These are phyloP conservation scores for Copsychus sechellarum DNA, from an alignment of 2,113 vertebrate species.

Conservation along the genomic window DNA sequence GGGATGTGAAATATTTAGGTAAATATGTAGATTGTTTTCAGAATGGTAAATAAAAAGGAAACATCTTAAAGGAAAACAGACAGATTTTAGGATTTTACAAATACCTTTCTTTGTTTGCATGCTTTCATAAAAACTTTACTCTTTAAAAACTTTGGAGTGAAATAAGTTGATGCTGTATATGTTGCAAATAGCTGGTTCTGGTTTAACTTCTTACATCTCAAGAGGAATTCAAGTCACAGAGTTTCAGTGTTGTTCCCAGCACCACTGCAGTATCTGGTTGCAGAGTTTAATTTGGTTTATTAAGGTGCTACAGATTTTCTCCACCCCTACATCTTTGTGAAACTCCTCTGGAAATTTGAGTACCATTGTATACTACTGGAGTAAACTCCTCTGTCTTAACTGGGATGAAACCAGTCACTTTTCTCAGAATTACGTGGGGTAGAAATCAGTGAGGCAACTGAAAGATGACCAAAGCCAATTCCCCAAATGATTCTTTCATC, in stretches of 20 bases:
- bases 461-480: not conserved
- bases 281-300: not conserved
- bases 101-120: not conserved
- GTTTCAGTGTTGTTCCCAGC: not conserved
- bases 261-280: not conserved
- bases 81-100: not conserved
- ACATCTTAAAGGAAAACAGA: not conserved
- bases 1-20: not conserved
- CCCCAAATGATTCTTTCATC: slow-evolving; percentile 8
- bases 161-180: not conserved
- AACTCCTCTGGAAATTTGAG: not conserved
- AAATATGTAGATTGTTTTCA: not conserved
- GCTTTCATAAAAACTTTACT: not conserved
- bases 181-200: not conserved
- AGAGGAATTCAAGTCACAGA: not conserved
- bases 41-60: not conserved
- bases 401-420: not conserved
- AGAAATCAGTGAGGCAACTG: not conserved
- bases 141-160: not conserved
- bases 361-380: not conserved
- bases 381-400: not conserved
- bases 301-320: not conserved
- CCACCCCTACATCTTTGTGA: not conserved
- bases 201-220: not conserved
- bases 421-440: not conserved